Evolutionary conservation across 2,113 vertebrate species (phyloP).

Genomic region (Scolopax mira): DNA sequence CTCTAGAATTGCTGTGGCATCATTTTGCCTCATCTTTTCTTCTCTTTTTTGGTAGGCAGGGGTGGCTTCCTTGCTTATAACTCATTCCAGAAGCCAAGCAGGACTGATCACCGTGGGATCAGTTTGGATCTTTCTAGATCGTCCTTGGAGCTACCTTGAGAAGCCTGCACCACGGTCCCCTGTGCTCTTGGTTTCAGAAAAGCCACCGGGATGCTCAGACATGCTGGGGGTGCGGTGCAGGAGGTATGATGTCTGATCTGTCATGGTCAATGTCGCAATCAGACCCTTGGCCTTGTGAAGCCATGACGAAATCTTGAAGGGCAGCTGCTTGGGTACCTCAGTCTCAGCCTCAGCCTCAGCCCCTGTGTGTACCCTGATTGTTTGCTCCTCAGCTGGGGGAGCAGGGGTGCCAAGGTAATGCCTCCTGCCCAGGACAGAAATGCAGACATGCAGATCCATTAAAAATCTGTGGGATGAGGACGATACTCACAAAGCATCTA

Average conservation of each 20-base stretch:
- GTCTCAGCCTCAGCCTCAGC: background rate
- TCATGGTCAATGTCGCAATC: background rate
- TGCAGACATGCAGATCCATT: background rate
- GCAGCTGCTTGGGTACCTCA: background rate
- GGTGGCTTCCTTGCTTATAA: background rate
- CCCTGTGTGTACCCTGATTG: accelerated
- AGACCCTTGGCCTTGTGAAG: background rate
- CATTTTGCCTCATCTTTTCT: background rate
- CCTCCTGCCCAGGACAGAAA: background rate
- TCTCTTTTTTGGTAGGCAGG: background rate
- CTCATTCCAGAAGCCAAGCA: background rate
- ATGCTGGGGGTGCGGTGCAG: background rate
- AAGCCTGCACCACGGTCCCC: background rate
- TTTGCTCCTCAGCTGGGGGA: background rate
- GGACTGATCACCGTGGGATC: background rate
- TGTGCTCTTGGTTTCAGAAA: background rate
- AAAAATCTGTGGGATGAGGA: background rate
- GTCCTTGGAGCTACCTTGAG: background rate
- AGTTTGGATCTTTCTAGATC: background rate
- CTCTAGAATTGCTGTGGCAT: background rate
- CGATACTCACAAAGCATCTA: background rate
- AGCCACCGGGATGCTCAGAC: background rate
- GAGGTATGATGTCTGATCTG: background rate
- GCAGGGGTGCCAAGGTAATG: no score
- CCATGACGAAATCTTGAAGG: background rate